Conservation (phyloP, 2,797 vertebrate species). For the Betta splendens region DNA sequence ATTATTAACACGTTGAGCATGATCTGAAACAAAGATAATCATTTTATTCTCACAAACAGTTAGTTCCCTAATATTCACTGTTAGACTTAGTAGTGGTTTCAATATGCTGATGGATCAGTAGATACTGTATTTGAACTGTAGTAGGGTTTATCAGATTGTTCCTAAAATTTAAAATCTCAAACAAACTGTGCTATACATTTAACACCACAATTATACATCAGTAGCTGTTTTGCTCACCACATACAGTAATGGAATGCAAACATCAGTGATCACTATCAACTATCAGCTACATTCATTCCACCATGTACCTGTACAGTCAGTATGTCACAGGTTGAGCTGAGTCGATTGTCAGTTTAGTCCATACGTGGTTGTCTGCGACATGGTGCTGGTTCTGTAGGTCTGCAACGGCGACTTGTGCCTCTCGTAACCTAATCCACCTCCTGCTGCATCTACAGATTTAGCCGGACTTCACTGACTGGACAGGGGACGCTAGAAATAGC, state of each 20-base stretch:
- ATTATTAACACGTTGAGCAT: constrained; percentile 81
- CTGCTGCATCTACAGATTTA: constrained; percentile 58
- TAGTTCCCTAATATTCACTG: constrained; percentile 8
- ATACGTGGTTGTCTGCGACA: constrained; percentile 8
- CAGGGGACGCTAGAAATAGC: constrained; percentile 74
- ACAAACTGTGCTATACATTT: too few relatives aligned
- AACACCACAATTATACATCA: too few relatives aligned
- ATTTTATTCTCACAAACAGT: background rate
- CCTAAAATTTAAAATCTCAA: background rate
- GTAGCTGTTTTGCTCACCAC: background rate
- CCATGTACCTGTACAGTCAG: background rate
- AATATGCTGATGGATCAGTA: background rate
- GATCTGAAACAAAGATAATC: constrained; percentile 47
- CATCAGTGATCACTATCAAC: too few relatives aligned
- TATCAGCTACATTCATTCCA: background rate
- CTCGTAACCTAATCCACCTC: constrained; percentile 69
- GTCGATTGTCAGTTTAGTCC: background rate
- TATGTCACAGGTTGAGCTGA: constrained; percentile 4
- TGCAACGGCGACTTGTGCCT: constrained; percentile 36
- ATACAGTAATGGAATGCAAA: constrained; percentile 2
- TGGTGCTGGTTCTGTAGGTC: constrained; percentile 24
- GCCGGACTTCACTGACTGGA: constrained; percentile 51
- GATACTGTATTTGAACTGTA: too few relatives aligned
- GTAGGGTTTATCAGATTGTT: background rate
- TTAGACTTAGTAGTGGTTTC: background rate